Conservation (phyloP, 2,113 vertebrate species). For the Rissa tridactyla region DNA sequence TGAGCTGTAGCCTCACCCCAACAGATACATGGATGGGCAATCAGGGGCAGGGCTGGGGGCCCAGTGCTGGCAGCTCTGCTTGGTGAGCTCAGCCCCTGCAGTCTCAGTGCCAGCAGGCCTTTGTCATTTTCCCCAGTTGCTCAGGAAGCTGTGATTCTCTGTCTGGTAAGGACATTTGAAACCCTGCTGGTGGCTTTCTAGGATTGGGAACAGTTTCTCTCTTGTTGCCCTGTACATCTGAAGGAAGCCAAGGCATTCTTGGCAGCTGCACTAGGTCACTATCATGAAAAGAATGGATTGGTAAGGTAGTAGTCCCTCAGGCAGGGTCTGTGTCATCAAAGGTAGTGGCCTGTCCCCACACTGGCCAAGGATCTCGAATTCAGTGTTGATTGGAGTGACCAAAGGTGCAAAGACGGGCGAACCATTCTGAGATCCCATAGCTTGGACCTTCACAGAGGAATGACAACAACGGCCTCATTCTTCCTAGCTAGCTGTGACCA, state of each 20-base stretch:
- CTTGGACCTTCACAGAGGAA: not conserved
- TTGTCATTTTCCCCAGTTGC: not conserved
- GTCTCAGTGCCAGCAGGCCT: not conserved
- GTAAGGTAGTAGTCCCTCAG: not conserved
- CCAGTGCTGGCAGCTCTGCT: not conserved
- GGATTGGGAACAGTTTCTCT: not conserved
- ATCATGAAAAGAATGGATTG: not conserved
- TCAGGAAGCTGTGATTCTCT: not conserved
- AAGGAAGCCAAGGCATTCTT: not conserved
- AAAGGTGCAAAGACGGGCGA: not conserved
- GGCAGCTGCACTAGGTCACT: not conserved
- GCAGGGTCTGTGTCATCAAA: not conserved
- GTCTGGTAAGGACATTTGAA: not conserved
- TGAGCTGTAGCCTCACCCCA: not conserved
- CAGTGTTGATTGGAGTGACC: not conserved
- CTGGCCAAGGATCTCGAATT: not conserved
- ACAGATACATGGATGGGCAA: not conserved
- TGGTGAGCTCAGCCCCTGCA: not conserved
- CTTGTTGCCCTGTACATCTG: not conserved
- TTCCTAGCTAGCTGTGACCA: not conserved
- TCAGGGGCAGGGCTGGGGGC: not conserved
- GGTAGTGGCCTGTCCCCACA: not conserved
- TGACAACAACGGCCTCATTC: not conserved
- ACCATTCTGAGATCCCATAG: not conserved
- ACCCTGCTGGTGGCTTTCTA: not conserved